These are phyloP conservation scores for Saccostrea glomerata DNA, from an alignment of 1,140 invertebrate species.

Conservation along the genomic window DNA sequence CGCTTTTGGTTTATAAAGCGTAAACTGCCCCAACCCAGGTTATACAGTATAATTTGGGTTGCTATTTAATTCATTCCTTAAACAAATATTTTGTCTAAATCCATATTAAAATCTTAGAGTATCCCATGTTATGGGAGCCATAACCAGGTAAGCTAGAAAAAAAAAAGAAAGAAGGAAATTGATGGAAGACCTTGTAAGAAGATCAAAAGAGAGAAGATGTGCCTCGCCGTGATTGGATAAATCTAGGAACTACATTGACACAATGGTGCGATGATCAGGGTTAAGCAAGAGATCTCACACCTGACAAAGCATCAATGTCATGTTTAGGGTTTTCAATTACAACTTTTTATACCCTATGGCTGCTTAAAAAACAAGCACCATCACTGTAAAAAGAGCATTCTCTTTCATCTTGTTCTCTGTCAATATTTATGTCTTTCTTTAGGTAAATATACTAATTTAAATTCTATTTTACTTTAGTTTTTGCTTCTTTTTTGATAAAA, in stretches of 20 bases:
- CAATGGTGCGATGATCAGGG: neutral
- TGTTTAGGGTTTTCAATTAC: neutral
- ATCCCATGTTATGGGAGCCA: neutral
- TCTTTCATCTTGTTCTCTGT: neutral
- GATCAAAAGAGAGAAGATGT: slow-evolving; percentile 10
- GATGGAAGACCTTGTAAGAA: neutral
- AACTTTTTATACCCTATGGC: neutral
- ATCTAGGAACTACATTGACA: neutral
- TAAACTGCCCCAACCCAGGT: too few relatives aligned
- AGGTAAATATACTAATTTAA: neutral
- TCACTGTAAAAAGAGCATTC: neutral
- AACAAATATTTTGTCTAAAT: too few relatives aligned
- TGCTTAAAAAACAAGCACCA: neutral
- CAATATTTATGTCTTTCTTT: neutral
- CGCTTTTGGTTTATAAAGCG: too few relatives aligned
- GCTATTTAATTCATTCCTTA: too few relatives aligned
- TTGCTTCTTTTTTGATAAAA: too few relatives aligned
- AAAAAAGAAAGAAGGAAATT: neutral
- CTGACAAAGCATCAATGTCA: slow-evolving; percentile 30
- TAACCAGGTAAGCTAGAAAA: neutral
- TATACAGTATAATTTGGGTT: too few relatives aligned
- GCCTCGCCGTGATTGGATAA: neutral
- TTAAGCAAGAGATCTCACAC: slow-evolving; percentile 8
- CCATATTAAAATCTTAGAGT: neutral
- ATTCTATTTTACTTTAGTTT: neutral